phyloP scores from a whole-genome alignment of 2,113 vertebrate species.

The Arothron firmamentum region DNA sequence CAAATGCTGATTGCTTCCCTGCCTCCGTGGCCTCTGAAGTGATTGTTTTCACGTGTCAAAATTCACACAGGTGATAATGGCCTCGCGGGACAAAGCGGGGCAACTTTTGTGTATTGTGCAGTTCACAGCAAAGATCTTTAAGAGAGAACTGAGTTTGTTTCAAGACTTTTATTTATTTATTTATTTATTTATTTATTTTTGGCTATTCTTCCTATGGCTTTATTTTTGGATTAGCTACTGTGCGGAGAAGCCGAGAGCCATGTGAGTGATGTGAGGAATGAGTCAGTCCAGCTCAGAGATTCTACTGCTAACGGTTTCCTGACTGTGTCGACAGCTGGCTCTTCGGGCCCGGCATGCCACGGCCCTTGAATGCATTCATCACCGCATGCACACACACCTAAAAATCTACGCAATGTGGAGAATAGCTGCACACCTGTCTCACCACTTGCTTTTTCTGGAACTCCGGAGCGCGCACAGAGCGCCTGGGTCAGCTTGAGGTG shows the following conservation, averaged over 20 bases:
- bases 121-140: not conserved
- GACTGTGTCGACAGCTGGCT: slow-evolving; percentile 66
- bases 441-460: too few relatives aligned
- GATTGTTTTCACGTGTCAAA: slow-evolving; percentile 37
- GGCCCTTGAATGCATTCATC: slow-evolving; percentile 18
- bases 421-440: not conserved
- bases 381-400: slow-evolving; percentile 10
- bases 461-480: too few relatives aligned
- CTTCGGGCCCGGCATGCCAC: slow-evolving; percentile 35
- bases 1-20: slow-evolving; percentile 20
- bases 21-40: slow-evolving; percentile 37
- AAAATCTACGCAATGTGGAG: slow-evolving; percentile 3
- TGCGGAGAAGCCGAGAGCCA: slow-evolving; percentile 7
- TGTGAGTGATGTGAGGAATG: slow-evolving; percentile 46
- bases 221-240: not conserved
- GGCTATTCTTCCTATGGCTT: too few relatives aligned
- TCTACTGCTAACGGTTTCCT: slow-evolving; percentile 44
- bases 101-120: not conserved
- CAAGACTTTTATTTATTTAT: not conserved
- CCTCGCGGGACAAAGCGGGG: slow-evolving; percentile 18
- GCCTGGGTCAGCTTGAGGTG: too few relatives aligned
- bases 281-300: slow-evolving; percentile 5
- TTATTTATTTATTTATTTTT: not conserved
- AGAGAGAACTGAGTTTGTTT: not conserved
- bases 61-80: slow-evolving; percentile 46